Base-by-base conservation (phyloP, 1,140 invertebrate species). In the Cherax quadricarinatus region DNA sequence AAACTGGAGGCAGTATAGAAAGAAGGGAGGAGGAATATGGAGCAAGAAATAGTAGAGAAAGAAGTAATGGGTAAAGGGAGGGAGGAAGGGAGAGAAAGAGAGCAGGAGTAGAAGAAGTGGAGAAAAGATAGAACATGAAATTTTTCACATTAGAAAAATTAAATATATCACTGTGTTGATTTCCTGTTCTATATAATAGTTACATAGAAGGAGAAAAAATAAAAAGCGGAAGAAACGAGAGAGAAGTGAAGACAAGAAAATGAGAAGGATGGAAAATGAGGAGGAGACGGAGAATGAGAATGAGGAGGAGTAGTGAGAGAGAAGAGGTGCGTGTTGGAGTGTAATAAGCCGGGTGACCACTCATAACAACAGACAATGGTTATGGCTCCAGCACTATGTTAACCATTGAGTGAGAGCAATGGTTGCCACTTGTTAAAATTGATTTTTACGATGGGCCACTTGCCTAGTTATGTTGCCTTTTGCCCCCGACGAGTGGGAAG, bases 291-390 rank as follows among this genome's bases (percentile, higher is more conserved):
- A 86, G 66, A 73, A 48, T 73, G 70, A 73, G 84, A 73, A 41
- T 48, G 83, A 30, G n/a, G 21, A 5, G 21, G 18, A 57, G 66
- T 81, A 48, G 73, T n/a, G 84, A 70, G 83, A 60, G 14, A 41
- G 73, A 16, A 10, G 18, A 62, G 53, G 83, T 79, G 89, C 88
- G 90, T 91, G 90, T 21, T 30, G 53, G n/a, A 51, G 75, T 49
- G 85, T 57, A 75, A 75, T 91, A 86, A 91, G 62, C 75, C 41
- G 18, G 85, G 90, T 82, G 90, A 86, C 90, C 90, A 91, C 84
- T 91, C 90, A 91, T 91, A 91, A 91, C 90, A 86, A 60, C 90
- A 91, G 85, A 91, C 90, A 91, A 91, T 91, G 90, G 89, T 91
- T 91, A 91, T 86, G 84, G 90, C 79, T 66, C 51, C 62, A 41